phyloP scores from a whole-genome alignment of 2,113 vertebrate species.

The Candoia aspera region DNA sequence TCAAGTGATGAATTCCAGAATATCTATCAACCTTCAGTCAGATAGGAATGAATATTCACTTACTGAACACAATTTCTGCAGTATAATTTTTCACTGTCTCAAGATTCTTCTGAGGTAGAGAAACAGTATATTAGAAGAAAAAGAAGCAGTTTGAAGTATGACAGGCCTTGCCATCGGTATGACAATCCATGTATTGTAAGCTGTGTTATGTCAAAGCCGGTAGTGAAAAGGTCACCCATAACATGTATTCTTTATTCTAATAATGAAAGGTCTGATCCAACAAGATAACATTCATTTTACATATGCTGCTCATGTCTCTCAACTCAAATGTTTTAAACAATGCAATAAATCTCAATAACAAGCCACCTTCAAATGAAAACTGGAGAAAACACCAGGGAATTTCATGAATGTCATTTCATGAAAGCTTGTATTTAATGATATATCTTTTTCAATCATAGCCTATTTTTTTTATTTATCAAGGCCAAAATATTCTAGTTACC shows the following conservation, averaged over 20 bases:
- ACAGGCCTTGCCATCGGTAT: constrained; percentile 7
- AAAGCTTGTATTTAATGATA: background rate
- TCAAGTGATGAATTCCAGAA: background rate
- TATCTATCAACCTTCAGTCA: background rate
- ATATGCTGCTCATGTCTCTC: constrained; percentile 20
- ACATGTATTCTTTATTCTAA: constrained; percentile 26
- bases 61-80: background rate
- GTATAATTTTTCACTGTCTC: constrained; percentile 19
- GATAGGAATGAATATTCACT: background rate
- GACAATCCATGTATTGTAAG: constrained; percentile 7
- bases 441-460: background rate
- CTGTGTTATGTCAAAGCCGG: constrained; percentile 21
- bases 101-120: background rate
- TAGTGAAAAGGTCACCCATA: constrained; percentile 29
- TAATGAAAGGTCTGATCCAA: constrained; percentile 32
- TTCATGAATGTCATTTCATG: background rate
- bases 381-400: background rate
- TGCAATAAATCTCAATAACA: constrained; percentile 14
- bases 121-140: constrained; percentile 1
- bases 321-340: background rate
- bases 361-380: background rate
- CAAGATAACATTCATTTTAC: constrained; percentile 6
- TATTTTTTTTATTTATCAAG: background rate
- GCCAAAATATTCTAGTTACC: background rate
- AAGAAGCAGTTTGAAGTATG: constrained; percentile 24